These are phyloP conservation scores for Engraulis encrasicolus DNA, from an alignment of 2,113 vertebrate genomes.

Conservation along the genomic window DNA sequence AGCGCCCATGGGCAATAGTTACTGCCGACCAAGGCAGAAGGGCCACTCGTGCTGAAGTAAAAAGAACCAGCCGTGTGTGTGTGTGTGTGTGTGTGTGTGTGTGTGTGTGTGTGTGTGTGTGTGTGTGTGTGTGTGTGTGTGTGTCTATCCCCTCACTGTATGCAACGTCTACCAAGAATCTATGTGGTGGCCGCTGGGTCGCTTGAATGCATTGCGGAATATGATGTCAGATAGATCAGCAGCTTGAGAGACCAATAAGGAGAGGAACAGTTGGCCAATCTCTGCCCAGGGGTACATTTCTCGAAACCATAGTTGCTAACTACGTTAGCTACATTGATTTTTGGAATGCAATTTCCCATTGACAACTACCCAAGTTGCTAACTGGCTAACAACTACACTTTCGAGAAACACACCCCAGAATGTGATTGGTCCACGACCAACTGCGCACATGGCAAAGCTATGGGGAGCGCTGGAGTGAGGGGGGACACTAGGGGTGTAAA, in stretches of 20 bases:
- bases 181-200: neutral
- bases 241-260: neutral
- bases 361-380: too few species aligned
- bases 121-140: too few species aligned
- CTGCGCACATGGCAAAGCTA: neutral
- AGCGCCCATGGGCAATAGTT: neutral
- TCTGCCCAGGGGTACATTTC: too few species aligned
- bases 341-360: too few species aligned
- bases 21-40: neutral
- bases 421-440: neutral
- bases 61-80: neutral
- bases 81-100: too few species aligned
- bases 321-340: too few species aligned
- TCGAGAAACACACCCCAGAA: too few species aligned
- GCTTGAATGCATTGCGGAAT: neutral
- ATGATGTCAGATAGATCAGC: neutral
- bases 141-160: neutral
- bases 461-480: too few species aligned
- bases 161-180: neutral
- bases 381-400: too few species aligned
- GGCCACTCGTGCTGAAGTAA: neutral
- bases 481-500: neutral
- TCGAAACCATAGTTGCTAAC: too few species aligned
- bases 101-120: too few species aligned
- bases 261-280: conserved; percentile 1